A percentile compares a stretch with the other conserved stretches of the same genome.
phyloP scores from a whole-genome alignment of 2,113 vertebrate genomes.

The Eleginops maclovinus region DNA sequence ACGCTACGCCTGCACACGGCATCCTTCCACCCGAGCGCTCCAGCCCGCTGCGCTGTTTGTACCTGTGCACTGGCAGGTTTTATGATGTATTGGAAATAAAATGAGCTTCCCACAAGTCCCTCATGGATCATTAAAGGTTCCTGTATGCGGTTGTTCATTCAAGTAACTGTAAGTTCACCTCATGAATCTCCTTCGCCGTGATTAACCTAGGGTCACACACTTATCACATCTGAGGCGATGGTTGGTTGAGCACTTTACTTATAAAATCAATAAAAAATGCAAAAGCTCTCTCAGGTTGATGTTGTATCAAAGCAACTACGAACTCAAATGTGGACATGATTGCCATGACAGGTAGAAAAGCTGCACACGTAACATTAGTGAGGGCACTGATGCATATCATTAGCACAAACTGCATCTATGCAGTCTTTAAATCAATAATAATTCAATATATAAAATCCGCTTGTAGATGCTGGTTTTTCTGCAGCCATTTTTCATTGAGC shows the following conservation, averaged over 20 bases:
- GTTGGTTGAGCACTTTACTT: constrained; percentile 23
- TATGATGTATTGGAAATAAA: constrained; percentile 19
- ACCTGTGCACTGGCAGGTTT: constrained; percentile 3
- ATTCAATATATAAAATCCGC: background rate
- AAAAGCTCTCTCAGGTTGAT: constrained; percentile 11
- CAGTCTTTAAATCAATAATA: background rate
- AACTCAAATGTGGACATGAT: constrained; percentile 3
- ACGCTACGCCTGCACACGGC: background rate
- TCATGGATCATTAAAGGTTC: constrained; percentile 14
- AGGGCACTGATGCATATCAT: background rate
- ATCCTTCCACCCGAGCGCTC: background rate
- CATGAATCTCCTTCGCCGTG: constrained; percentile 2
- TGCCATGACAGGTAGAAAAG: constrained; percentile 1
- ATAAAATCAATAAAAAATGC: constrained; percentile 33
- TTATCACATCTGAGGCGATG: constrained; percentile 8
- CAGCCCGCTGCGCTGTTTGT: background rate
- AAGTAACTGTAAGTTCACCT: constrained; percentile 16
- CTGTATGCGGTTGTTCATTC: constrained; percentile 2
- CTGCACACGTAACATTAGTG: background rate
- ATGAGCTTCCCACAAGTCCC: background rate
- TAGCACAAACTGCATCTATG: background rate
- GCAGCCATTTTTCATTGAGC: background rate
- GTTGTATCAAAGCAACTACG: background rate
- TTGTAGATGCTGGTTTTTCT: background rate
- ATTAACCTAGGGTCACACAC: constrained; percentile 19